phyloP scores from a whole-genome alignment of 2,888 invertebrate species.

The Caenorhabditis sp. region DNA sequence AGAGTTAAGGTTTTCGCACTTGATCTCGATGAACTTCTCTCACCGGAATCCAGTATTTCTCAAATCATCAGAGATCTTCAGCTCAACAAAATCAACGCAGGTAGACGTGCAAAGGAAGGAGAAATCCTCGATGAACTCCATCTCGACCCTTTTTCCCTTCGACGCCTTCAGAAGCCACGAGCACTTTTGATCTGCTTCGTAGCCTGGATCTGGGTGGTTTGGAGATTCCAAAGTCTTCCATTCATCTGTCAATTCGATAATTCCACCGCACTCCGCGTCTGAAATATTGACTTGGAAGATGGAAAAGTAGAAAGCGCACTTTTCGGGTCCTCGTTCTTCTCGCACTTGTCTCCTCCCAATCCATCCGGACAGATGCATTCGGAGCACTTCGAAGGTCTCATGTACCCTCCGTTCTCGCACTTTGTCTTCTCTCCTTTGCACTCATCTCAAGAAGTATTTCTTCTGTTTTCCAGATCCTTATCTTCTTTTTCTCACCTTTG shows the following conservation, averaged over 20 bases:
- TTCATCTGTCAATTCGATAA: conserved; percentile 61
- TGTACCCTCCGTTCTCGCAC: conserved; percentile 81
- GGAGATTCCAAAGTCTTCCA: conserved; percentile 71
- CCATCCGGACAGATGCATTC: conserved; percentile 82
- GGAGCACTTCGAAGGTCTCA: conserved; percentile 75
- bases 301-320: conserved; percentile 61
- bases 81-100: conserved; percentile 82
- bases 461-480: background rate
- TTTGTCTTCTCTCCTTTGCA: conserved; percentile 61
- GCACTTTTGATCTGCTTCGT: conserved; percentile 77
- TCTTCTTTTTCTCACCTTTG: conserved; percentile 65
- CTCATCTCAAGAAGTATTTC: conserved; percentile 52
- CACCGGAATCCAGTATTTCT: conserved; percentile 80
- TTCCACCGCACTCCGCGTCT: conserved; percentile 81
- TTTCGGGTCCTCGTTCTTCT: conserved; percentile 71
- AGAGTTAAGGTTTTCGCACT: too few species aligned
- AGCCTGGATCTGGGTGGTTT: conserved; percentile 73
- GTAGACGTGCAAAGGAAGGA: conserved; percentile 81
- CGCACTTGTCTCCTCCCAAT: conserved; percentile 76
- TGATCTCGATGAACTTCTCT: too few species aligned
- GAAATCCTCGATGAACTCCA: conserved; percentile 81
- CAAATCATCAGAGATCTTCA: conserved; percentile 79
- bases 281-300: background rate
- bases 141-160: conserved; percentile 71
- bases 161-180: conserved; percentile 76